phyloP scores from a whole-genome alignment of 2,113 vertebrate genomes.

The Spea multiplicata region DNA sequence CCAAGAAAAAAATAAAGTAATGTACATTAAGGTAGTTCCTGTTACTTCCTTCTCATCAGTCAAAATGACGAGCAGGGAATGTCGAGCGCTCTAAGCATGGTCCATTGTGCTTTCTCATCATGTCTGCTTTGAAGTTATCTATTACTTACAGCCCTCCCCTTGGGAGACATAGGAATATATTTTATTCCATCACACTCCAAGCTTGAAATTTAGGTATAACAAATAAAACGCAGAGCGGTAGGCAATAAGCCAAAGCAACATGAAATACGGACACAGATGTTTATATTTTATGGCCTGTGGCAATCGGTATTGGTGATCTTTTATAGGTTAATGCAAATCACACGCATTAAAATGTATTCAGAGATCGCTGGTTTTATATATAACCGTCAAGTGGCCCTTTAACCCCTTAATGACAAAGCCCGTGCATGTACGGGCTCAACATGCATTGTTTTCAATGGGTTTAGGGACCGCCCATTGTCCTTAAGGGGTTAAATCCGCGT shows the following conservation, averaged over 20 bases:
- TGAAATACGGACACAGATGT: conserved; percentile 20
- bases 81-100: conserved; percentile 40
- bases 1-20: conserved; percentile 29
- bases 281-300: neutral
- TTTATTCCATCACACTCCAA: conserved; percentile 47
- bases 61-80: conserved; percentile 50
- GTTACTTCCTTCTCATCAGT: conserved; percentile 50
- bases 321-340: no score
- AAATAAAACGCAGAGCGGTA: conserved; percentile 42
- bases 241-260: conserved; percentile 29
- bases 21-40: conserved; percentile 43
- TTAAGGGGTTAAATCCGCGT: neutral
- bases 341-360: no score
- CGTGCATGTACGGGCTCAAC: no score
- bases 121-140: conserved; percentile 55
- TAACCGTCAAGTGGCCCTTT: no score
- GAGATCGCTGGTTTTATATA: no score
- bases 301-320: no score
- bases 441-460: no score
- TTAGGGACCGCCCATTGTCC: no score
- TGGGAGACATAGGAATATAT: conserved; percentile 49
- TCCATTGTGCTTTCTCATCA: conserved; percentile 46
- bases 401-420: no score
- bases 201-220: conserved; percentile 44
- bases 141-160: conserved; percentile 45